Evolutionary conservation across 2,888 invertebrate genomes (phyloP), one percentile per base, ranked within the genome.

Genomic region (Melinaea menophilus): DNA sequence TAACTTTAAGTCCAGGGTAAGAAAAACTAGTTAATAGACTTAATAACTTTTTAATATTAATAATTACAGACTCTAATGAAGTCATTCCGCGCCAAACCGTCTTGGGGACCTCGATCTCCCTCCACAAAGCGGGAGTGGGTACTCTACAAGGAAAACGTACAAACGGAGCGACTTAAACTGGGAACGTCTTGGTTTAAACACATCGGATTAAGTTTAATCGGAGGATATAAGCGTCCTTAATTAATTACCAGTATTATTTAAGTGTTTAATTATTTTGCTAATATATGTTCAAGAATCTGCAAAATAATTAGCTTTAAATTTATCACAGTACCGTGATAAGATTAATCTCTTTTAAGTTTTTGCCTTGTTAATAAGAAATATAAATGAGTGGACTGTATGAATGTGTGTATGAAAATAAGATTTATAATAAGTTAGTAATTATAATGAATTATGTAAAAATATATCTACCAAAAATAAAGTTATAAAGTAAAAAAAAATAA

Each of bases 81-180:
- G 35, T 72, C 92, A 0, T 88, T 92, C 76, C 71, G 76, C 7
- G 73, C 92, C 1, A 90, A 91, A 58, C 66, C 80, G 12, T 82
- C 91, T 4, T 95, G 95, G 95, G 94, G 95, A 0, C 95, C 95
- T 0, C 86, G 92, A 2, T 85, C 91, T 65, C 75, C 84, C 0
- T 77, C 77, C 5, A 85, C 81, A 0, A 87, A 83, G 62, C 86
- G 88, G 3, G 90, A 91, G 65, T 95, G 95, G 95, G 65, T 75
- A 1, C 80, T 87, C 5, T 93, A 91, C 75, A 93, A 92, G 71
- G 78, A 75, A 3, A 81, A 92, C 56, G 83, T 90, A 37, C 77
- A 83, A 22, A 75, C 75, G 34, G 71, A 84, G 47, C 79, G 85
- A 1, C 73, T 79, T 12, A 75, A 71, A 7, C 67, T 73, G 7